Evolutionary conservation across 2,888 invertebrate genomes (phyloP).

Genomic region (Tanytarsus gracilentus): DNA sequence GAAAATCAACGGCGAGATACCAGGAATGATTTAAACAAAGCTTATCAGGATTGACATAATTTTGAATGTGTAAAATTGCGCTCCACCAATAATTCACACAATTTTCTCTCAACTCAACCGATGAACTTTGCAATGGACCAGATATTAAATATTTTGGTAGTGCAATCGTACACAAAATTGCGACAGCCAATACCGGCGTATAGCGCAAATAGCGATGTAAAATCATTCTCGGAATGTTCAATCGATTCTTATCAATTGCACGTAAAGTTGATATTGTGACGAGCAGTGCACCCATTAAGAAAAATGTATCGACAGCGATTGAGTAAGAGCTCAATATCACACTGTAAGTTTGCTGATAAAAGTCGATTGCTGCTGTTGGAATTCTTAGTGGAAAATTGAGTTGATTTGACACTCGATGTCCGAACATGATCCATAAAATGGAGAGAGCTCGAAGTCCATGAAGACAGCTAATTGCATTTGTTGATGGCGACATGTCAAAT

Average conservation of each 20-base stretch:
- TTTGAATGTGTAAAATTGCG: slow-evolving; percentile 45
- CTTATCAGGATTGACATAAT: slow-evolving; percentile 40
- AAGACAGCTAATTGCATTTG: slow-evolving; percentile 42
- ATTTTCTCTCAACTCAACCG: slow-evolving; percentile 24
- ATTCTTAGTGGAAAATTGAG: neutral
- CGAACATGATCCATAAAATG: slow-evolving; percentile 46
- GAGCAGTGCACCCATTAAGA: slow-evolving; percentile 52
- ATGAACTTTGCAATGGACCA: slow-evolving; percentile 41
- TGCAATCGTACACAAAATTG: slow-evolving; percentile 46
- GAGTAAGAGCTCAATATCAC: neutral
- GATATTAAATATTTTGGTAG: slow-evolving; percentile 45
- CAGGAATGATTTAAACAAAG: slow-evolving; percentile 50
- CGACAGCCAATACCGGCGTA: slow-evolving; percentile 48
- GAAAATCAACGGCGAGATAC: slow-evolving; percentile 50
- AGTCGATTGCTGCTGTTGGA: neutral
- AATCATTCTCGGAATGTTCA: slow-evolving; percentile 39
- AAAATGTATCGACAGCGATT: slow-evolving; percentile 51
- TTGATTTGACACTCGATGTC: slow-evolving; percentile 34
- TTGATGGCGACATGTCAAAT: slow-evolving; percentile 37
- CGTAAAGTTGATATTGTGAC: slow-evolving; percentile 43
- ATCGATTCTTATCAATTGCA: slow-evolving; percentile 38
- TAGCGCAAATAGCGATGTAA: slow-evolving; percentile 45
- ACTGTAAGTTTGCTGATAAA: neutral
- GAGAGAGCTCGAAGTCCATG: slow-evolving; percentile 44
- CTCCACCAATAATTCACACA: slow-evolving; percentile 46